A percentile compares a stretch with the other conserved stretches of the same genome.
phyloP scores from a whole-genome alignment of 2,888 invertebrate genomes.

The Octonoba sinensis region DNA sequence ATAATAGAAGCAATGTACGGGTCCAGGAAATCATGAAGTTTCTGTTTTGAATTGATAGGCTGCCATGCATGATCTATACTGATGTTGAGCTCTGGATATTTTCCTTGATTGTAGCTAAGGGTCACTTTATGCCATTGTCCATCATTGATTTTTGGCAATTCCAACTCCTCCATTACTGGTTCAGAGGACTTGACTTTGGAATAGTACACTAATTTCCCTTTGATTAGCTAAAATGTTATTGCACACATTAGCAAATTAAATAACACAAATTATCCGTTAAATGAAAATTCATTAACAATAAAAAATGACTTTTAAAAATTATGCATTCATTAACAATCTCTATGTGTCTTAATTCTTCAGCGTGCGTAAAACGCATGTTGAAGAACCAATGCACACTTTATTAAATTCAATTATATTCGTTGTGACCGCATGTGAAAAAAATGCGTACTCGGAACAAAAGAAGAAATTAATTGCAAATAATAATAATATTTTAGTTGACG shows the following conservation, averaged over 20 bases:
- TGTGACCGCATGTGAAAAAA: too few species aligned
- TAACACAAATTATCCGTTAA: too few species aligned
- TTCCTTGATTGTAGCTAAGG: constrained; percentile 75
- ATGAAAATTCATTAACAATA: too few species aligned
- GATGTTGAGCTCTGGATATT: constrained; percentile 81
- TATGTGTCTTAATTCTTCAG: too few species aligned
- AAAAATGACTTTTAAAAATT: not conserved
- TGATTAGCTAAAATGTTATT: constrained; percentile 74
- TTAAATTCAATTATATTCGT: too few species aligned
- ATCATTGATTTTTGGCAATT: constrained; percentile 76
- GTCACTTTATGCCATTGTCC: constrained; percentile 92
- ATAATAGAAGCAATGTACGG: constrained; percentile 86
- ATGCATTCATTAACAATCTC: not conserved
- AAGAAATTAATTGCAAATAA: too few species aligned
- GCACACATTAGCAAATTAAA: constrained; percentile 58
- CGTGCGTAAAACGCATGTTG: too few species aligned
- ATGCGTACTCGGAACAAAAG: too few species aligned
- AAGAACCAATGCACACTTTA: too few species aligned
- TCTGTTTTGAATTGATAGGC: constrained; percentile 68
- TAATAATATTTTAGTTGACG: too few species aligned
- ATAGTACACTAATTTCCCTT: constrained; percentile 83
- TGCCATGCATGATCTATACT: constrained; percentile 73
- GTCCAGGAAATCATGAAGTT: constrained; percentile 91
- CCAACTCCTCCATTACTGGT: constrained; percentile 81
- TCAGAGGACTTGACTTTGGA: constrained; percentile 80